phyloP scores from a whole-genome alignment of 2,797 vertebrate species.

The Cyclura pinguis region DNA sequence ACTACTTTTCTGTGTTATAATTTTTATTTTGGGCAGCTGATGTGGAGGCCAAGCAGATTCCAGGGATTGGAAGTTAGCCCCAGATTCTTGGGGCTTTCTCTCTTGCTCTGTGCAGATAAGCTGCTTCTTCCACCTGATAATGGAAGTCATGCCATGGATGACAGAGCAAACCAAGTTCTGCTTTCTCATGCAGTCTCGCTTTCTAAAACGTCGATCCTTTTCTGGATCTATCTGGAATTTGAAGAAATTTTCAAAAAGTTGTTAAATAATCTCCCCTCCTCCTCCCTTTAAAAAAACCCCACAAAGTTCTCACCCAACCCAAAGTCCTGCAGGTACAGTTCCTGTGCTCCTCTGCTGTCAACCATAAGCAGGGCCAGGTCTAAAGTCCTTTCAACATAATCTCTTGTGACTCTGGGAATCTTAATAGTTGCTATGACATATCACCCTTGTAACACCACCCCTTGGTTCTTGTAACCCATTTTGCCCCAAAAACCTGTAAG shows the following conservation, averaged over 20 bases:
- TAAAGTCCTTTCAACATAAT: background rate
- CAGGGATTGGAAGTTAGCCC: too few relatives aligned
- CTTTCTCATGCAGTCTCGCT: background rate
- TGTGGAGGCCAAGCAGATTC: too few relatives aligned
- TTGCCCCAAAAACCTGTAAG: too few relatives aligned
- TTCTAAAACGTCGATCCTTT: background rate
- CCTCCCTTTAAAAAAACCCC: too few relatives aligned
- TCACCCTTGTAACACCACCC: too few relatives aligned
- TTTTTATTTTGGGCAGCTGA: too few relatives aligned
- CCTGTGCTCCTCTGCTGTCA: background rate
- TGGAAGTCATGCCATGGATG: background rate
- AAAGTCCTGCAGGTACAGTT: background rate
- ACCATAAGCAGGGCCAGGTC: background rate
- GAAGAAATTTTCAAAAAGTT: background rate
- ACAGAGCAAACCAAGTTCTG: background rate
- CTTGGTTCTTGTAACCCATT: too few relatives aligned
- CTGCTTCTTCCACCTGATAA: background rate
- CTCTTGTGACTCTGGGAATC: background rate
- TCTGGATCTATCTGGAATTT: background rate
- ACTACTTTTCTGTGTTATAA: too few relatives aligned
- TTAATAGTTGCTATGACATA: too few relatives aligned
- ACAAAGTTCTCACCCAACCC: background rate
- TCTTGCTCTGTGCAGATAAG: background rate
- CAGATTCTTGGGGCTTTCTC: background rate
- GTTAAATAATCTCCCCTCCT: too few relatives aligned